Conservation (phyloP, 2,113 vertebrate species). For the Crotalus viridis region DNA sequence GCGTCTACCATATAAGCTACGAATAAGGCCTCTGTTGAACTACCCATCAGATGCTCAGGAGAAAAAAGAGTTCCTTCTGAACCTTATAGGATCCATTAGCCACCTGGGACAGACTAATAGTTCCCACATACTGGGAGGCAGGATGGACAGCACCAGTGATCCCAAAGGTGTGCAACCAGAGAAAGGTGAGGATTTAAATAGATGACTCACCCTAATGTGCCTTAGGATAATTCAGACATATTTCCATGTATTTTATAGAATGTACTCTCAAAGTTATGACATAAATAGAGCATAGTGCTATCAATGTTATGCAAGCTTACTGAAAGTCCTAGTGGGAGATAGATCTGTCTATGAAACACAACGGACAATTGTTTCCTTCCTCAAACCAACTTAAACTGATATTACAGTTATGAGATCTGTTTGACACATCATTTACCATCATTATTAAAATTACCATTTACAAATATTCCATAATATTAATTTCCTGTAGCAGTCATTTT, state of each 20-base stretch:
- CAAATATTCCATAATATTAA: constrained; percentile 44
- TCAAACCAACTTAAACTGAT: neutral
- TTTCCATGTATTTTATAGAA: neutral
- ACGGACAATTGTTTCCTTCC: neutral
- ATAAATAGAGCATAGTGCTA: neutral
- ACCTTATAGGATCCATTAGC: neutral
- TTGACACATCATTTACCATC: constrained; percentile 29
- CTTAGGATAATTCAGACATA: neutral
- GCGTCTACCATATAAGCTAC: neutral
- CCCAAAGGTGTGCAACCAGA: neutral
- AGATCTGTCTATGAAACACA: neutral
- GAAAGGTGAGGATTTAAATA: neutral
- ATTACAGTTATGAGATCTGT: constrained; percentile 12
- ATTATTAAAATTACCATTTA: constrained; percentile 46
- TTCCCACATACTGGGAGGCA: neutral
- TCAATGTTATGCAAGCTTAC: neutral
- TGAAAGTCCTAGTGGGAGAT: neutral
- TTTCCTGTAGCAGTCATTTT: constrained; percentile 63
- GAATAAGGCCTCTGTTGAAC: neutral
- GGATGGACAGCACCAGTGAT: neutral
- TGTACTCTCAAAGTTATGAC: neutral
- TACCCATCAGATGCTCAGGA: neutral
- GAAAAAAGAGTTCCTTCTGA: neutral
- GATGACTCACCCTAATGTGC: neutral
- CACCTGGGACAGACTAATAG: neutral